Conservation (phyloP, 2,888 invertebrate genomes). For the Caradrina kadenii region DNA sequence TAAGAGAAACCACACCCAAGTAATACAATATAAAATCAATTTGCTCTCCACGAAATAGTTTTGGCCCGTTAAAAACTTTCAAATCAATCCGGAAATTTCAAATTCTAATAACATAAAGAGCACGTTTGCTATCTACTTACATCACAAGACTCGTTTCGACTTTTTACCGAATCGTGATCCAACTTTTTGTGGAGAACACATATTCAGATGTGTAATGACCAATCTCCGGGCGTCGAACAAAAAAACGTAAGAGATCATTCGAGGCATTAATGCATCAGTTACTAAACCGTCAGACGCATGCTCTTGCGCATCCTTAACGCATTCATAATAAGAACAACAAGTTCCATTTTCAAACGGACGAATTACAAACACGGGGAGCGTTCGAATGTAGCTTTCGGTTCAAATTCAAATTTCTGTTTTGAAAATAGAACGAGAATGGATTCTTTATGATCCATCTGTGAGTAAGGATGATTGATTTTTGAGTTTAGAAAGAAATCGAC, state of each 20-base stretch:
- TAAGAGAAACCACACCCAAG: slow-evolving; percentile 61
- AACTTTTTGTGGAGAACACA: slow-evolving; percentile 87
- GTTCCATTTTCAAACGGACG: slow-evolving; percentile 85
- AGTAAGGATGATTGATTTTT: slow-evolving; percentile 67
- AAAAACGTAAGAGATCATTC: slow-evolving; percentile 84
- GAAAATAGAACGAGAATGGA: slow-evolving; percentile 76
- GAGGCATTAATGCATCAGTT: slow-evolving; percentile 89
- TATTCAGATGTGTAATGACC: slow-evolving; percentile 90
- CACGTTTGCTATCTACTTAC: slow-evolving; percentile 88
- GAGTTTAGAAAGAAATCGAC: slow-evolving; percentile 58
- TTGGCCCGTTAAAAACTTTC: slow-evolving; percentile 76
- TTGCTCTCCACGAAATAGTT: slow-evolving; percentile 68
- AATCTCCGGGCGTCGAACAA: slow-evolving; percentile 87
- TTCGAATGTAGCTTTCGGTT: slow-evolving; percentile 77
- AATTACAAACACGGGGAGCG: slow-evolving; percentile 85
- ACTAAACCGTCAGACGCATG: slow-evolving; percentile 89
- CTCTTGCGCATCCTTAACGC: slow-evolving; percentile 88
- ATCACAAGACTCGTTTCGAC: slow-evolving; percentile 82
- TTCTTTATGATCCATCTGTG: slow-evolving; percentile 69
- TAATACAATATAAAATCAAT: slow-evolving; percentile 70
- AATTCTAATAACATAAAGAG: slow-evolving; percentile 87
- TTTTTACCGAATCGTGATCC: slow-evolving; percentile 88
- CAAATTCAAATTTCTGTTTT: slow-evolving; percentile 87
- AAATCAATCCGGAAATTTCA: slow-evolving; percentile 87
- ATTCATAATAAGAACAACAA: slow-evolving; percentile 88